These are phyloP conservation scores for Aphrocallistes beatrix DNA, from an alignment of 37 sponge, comb jelly and placozoan species.

Conservation along the genomic window DNA sequence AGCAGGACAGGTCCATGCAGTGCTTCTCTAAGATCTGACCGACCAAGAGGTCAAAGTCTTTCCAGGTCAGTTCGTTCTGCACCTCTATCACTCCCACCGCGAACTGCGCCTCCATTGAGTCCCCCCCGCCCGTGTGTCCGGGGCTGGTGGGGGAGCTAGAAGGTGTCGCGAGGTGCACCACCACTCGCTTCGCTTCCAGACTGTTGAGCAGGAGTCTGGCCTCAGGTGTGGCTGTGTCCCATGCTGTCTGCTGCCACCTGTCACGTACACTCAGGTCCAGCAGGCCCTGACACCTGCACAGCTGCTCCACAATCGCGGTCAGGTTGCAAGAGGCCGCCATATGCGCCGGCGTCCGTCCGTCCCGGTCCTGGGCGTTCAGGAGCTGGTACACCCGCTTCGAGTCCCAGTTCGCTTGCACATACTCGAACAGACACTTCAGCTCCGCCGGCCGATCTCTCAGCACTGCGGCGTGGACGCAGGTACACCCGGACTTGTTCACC, in stretches of 20 bases:
- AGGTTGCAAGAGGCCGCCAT: not conserved
- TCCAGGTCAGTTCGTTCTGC: slow-evolving; percentile 27
- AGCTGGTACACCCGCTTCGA: slow-evolving; percentile 14
- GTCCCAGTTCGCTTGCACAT: not conserved
- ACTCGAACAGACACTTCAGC: not conserved
- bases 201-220: not conserved
- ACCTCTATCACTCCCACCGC: slow-evolving; percentile 21
- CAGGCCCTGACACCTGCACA: slow-evolving; percentile 2
- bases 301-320: not conserved
- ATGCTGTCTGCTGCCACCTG: not conserved
- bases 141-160: not conserved
- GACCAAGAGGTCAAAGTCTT: slow-evolving; percentile 31
- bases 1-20: slow-evolving; percentile 20
- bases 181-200: not conserved
- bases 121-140: not conserved
- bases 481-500: not conserved
- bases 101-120: not conserved
- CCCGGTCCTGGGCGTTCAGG: not conserved
- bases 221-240: not conserved
- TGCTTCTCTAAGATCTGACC: slow-evolving; percentile 22
- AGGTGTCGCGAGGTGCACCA: not conserved
- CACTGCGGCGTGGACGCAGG: not conserved
- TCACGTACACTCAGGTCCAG: not conserved
- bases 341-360: not conserved
- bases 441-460: not conserved